A percentile compares a stretch with the other conserved stretches of the same genome.
Conservation (phyloP, 2,888 invertebrate genomes). For the Frankliniella fusca region DNA sequence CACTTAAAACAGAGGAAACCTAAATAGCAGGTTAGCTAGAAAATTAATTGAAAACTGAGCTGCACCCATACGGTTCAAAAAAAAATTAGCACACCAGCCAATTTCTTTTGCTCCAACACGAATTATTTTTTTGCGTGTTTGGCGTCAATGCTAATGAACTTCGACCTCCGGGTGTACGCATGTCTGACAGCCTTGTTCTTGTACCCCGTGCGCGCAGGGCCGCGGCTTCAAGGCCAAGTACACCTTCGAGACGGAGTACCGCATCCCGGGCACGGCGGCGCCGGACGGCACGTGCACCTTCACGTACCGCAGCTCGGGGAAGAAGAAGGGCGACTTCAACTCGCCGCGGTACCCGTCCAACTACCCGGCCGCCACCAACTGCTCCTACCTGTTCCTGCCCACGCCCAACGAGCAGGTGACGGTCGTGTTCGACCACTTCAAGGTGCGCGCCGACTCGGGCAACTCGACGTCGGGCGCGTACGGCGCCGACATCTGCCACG, state of each 20-base stretch:
- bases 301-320: slow-evolving; percentile 81
- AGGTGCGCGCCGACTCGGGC: slow-evolving; percentile 75
- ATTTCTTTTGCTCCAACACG: too few species aligned
- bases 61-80: too few species aligned
- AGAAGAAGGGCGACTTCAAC: slow-evolving; percentile 88
- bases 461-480: slow-evolving; percentile 72
- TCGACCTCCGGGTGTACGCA: too few species aligned
- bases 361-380: slow-evolving; percentile 92
- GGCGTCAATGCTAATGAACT: too few species aligned
- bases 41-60: too few species aligned
- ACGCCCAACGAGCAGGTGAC: slow-evolving; percentile 85
- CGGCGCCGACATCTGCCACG: slow-evolving; percentile 72
- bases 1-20: too few species aligned
- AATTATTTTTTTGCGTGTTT: too few species aligned
- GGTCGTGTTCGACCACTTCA: slow-evolving; percentile 86
- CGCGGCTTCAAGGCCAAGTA: slow-evolving; percentile 87
- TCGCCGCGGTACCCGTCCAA: slow-evolving; percentile 94
- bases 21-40: too few species aligned
- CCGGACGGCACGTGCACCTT: slow-evolving; percentile 89
- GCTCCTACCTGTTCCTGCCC: slow-evolving; percentile 85
- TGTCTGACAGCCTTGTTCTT: too few species aligned
- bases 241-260: slow-evolving; percentile 84
- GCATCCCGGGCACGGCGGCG: slow-evolving; percentile 89
- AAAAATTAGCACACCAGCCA: too few species aligned
- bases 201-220: slow-evolving; percentile 56